A percentile compares a stretch with the other conserved stretches of the same genome.
Evolutionary conservation across 2,888 invertebrate genomes (phyloP).

Genomic region (Carabus problematicus): DNA sequence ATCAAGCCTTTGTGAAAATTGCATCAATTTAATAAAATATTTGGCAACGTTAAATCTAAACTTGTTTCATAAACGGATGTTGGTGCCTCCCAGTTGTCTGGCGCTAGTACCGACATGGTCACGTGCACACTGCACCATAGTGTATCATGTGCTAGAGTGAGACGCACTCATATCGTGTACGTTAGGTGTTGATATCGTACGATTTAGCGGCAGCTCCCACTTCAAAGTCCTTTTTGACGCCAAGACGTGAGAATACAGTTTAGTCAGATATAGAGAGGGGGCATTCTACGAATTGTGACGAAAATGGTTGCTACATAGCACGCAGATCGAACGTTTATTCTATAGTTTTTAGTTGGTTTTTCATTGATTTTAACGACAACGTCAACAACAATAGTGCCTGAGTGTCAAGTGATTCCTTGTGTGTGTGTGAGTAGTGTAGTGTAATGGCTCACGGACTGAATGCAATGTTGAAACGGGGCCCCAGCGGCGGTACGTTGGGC

Average conservation of each 20-base stretch:
- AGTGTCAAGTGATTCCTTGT: conserved; percentile 28
- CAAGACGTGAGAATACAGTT: conserved; percentile 72
- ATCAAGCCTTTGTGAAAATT: conserved; percentile 8
- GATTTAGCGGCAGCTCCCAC: conserved; percentile 62
- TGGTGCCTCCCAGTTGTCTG: conserved; percentile 59
- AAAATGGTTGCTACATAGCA: conserved; percentile 65
- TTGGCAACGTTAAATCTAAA: conserved; percentile 69
- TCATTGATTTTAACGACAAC: conserved; percentile 48
- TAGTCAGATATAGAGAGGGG: conserved; percentile 61
- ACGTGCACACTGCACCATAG: conserved; percentile 51
- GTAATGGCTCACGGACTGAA: conserved; percentile 67
- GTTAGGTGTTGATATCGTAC: neutral
- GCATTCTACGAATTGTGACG: conserved; percentile 61
- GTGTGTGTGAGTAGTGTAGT: conserved; percentile 45
- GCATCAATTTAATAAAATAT: conserved; percentile 45
- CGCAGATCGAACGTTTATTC: conserved; percentile 57
- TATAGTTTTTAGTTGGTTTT: conserved; percentile 55
- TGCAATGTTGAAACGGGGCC: conserved; percentile 61
- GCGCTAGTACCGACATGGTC: conserved; percentile 60
- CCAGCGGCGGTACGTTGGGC: conserved; percentile 53
- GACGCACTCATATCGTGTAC: conserved; percentile 44
- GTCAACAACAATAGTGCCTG: conserved; percentile 43
- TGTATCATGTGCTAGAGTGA: conserved; percentile 38
- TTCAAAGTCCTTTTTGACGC: conserved; percentile 69
- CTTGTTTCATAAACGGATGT: conserved; percentile 78